phyloP scores from a whole-genome alignment of 2,797 vertebrate species.

The Spinibarbus caldwelli region DNA sequence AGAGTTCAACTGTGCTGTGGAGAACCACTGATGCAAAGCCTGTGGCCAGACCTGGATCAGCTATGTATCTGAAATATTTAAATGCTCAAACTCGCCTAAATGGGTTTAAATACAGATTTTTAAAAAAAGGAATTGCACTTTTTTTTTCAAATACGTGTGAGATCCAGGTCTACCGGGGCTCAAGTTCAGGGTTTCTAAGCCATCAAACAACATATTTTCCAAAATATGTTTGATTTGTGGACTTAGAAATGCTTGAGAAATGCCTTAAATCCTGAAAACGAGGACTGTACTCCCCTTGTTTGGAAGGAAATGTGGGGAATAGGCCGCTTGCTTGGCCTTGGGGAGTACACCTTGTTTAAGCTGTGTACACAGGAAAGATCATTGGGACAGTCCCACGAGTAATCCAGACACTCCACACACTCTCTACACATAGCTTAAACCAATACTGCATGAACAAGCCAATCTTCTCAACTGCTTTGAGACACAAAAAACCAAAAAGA shows the following conservation, averaged over 20 bases:
- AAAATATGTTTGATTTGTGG: constrained; percentile 37
- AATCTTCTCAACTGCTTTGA: constrained; percentile 38
- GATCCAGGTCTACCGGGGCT: constrained; percentile 28
- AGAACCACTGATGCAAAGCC: constrained; percentile 15
- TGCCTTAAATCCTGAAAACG: constrained; percentile 51
- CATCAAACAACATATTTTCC: constrained; percentile 10
- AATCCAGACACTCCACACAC: constrained; percentile 46
- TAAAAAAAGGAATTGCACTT: background rate
- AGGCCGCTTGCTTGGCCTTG: constrained; percentile 60
- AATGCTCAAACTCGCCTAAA: background rate
- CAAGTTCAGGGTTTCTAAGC: constrained; percentile 41
- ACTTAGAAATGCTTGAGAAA: constrained; percentile 38
- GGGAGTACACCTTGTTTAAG: constrained; percentile 63
- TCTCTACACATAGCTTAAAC: constrained; percentile 24
- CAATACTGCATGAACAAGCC: constrained; percentile 2
- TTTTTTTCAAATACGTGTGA: constrained; percentile 32
- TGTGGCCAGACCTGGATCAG: constrained; percentile 47
- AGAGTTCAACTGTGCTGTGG: constrained; percentile 6
- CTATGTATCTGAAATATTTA: constrained; percentile 39
- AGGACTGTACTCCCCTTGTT: constrained; percentile 64
- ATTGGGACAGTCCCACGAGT: constrained; percentile 59
- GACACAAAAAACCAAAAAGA: constrained; percentile 17
- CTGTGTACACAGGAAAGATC: constrained; percentile 67
- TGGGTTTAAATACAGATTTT: background rate
- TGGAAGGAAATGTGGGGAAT: constrained; percentile 57